Percentiles rank a stretch among this genome's conserved stretches.
Evolutionary conservation across 64 coral and sea anemone species (phyloP).

Genomic region (Pachyseris speciosa): DNA sequence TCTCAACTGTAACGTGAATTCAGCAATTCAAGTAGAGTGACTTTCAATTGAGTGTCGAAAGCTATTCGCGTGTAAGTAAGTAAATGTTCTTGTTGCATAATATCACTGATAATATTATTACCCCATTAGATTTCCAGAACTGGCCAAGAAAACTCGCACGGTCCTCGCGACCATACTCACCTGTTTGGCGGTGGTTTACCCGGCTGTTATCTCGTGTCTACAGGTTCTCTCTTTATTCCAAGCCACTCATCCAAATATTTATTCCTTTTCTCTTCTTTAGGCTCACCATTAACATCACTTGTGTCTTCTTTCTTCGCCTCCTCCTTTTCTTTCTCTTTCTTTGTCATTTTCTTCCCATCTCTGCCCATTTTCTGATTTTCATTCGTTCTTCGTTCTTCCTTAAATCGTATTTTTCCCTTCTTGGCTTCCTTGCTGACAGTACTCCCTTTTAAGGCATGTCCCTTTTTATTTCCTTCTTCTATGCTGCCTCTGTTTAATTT

Average conservation of each 20-base stretch:
- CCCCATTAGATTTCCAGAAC: too few relatives aligned
- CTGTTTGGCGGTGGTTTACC: slow-evolving; percentile 94
- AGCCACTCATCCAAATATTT: slow-evolving; percentile 90
- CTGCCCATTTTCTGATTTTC: neutral
- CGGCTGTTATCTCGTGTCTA: slow-evolving; percentile 82
- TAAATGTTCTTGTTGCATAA: too few relatives aligned
- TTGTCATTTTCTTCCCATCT: slow-evolving; percentile 8
- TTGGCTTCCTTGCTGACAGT: slow-evolving; percentile 16
- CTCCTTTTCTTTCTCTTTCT: slow-evolving; percentile 20
- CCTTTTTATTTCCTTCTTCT: neutral
- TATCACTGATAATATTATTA: too few relatives aligned
- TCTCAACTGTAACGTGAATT: too few relatives aligned
- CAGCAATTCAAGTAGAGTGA: too few relatives aligned
- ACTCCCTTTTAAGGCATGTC: neutral
- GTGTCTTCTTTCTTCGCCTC: slow-evolving; percentile 38
- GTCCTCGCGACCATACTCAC: neutral
- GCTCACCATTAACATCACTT: slow-evolving; percentile 30
- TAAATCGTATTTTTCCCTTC: slow-evolving; percentile 34
- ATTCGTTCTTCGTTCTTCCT: slow-evolving; percentile 8
- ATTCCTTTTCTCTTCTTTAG: slow-evolving; percentile 72
- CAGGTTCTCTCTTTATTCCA: slow-evolving; percentile 75
- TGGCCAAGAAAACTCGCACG: too few relatives aligned
- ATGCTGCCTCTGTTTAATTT: neutral
- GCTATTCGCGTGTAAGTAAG: too few relatives aligned
- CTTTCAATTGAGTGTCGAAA: too few relatives aligned